Evolutionary conservation across 2,888 invertebrate genomes (phyloP), one percentile per base, ranked within the genome.

Genomic region (Erebia palarica): DNA sequence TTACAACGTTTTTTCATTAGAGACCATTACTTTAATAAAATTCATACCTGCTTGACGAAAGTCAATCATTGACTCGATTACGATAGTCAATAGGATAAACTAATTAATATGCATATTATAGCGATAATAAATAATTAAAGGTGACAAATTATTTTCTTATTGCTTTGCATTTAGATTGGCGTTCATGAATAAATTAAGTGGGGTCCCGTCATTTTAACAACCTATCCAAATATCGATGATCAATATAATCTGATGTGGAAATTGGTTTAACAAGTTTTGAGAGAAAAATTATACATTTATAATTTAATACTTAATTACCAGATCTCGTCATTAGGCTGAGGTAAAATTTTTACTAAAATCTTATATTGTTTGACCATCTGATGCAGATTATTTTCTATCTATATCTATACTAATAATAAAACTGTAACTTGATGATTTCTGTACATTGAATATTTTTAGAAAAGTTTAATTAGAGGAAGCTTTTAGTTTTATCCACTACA

Each of bases 71-170:
- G 14, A 14, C n/a, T 51, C 8, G 4, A 18, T 18, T 59, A 36
- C 9, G 14, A 13, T 16, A 11, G 9, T 49, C 63, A 63, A 63
- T 16, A 10, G 11, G 14, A 49, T 49, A 47, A 63, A 47, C 42
- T 63, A 51, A 63, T 67, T 63, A 67, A 63, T 64, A 67, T 67
- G 61, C 44, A 67, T 67, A 16, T n/a, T 49, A n/a, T n/a, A 61
- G 59, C 21, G 13, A n/a, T 70, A 66, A 70, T 65, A 70, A 70
- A 65, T 57, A 65, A 57, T 65, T 70, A 65, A 44, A 53, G 27
- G 49, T 70, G 51, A 65, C 53, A 65, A 63, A 63, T 63, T 61
- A 61, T 60, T 44, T 60, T 57, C 55, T 65, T 59, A 18, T 16
- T 59, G 16, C 58, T 65, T 70, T 65, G 59, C 65, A 70, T 60